A percentile compares a stretch with the other conserved stretches of the same genome.
Evolutionary conservation across 2,113 vertebrate genomes (phyloP).

Genomic region (Tricholaema leucomelas): DNA sequence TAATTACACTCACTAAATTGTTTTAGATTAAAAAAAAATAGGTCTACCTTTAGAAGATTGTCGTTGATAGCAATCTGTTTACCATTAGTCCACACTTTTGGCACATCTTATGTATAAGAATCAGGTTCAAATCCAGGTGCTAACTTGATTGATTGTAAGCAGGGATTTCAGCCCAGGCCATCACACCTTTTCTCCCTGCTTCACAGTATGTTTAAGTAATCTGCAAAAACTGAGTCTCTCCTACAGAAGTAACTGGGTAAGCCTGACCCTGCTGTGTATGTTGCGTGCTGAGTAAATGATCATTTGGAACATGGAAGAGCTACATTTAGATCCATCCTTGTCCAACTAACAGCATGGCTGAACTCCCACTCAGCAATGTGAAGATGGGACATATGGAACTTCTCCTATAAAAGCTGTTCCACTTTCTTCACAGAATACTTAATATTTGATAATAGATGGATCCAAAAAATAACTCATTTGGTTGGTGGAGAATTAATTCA

Average conservation of each 20-base stretch:
- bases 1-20: not conserved
- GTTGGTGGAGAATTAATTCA: not conserved
- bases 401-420: not conserved
- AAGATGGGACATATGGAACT: not conserved
- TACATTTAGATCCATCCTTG: constrained; percentile 5
- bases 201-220: not conserved
- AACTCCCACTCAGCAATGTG: constrained; percentile 2
- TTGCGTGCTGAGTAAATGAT: not conserved
- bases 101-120: not conserved
- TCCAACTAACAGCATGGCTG: not conserved
- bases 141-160: not conserved
- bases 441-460: not conserved
- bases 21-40: not conserved
- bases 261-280: not conserved
- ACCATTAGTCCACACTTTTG: not conserved
- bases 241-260: not conserved
- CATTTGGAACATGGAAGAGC: not conserved
- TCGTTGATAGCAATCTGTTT: not conserved
- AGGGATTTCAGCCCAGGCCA: not conserved
- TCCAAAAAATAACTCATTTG: not conserved
- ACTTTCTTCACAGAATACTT: not conserved
- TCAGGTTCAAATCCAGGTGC: not conserved
- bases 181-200: not conserved
- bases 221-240: not conserved
- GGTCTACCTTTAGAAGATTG: not conserved